Evolutionary conservation across 2,113 vertebrate species (phyloP), one percentile per base, ranked within the genome.

Genomic region (Poeciliopsis retropinna): DNA sequence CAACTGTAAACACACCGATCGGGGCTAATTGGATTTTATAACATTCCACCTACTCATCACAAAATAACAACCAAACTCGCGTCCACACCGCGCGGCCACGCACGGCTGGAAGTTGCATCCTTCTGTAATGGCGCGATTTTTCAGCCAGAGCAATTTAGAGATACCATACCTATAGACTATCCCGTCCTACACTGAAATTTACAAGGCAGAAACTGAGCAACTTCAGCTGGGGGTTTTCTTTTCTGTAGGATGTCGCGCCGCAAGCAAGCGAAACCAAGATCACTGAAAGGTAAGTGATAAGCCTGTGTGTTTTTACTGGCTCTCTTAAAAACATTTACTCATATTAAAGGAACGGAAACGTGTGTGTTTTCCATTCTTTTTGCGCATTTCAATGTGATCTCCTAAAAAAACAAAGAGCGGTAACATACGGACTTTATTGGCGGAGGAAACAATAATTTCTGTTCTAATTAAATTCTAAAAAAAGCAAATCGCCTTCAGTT

Each of bases 251-350:
- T 99, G 97, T 99, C 97, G 97, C 97, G 97, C 95, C 97, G 97
- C 96, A 99, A 99, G 96, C 97, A 99, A 97, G 97, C 97, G 92
- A 99, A 99, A 92, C 97, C 97, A 96, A 97, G 97, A 97, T 97
- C 97, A 83, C 94, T 99, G 93, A 97, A 97, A 99, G 97, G 97
- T 99, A 98, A 98, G 97, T 94, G 89, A 84, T 54, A 79, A 83
- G 73, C 71, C 82, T 88, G 11, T 78, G 72, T 78, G 25, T 57
- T 57, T 57, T 73, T 86, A 77, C 51, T 90, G 82, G 80, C 83
- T 92, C 76, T 82, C 66, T 54, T 13, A 78, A 75, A 79, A 85
- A 85, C 72, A 77, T 87, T 90, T 86, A 71, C 65, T 51, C 63
- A 9, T 27, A 27, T 39, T 66, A 83, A 82, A 80, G 76, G 84